Evolutionary conservation across 23 tunicate genomes (phyloP), one percentile per base, ranked within the genome.

Genomic region (Trididemnum nubilum): DNA sequence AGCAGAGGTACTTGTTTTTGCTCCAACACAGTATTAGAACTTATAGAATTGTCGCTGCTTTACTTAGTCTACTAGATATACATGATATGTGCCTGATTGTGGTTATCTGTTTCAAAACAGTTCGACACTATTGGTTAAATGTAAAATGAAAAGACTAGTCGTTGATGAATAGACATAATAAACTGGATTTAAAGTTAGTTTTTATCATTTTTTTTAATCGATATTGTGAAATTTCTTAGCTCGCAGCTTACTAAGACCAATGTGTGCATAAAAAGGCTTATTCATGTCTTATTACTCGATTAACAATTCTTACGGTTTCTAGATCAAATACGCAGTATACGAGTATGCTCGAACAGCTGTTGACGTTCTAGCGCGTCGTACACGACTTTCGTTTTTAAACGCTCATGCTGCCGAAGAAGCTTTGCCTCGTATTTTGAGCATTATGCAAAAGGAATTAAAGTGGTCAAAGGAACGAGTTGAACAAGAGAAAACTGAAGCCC

Each of bases 321-420:
- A 91, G 97, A 82, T 92, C 33, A 88, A 82, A 44, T 88, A 93
- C 61, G 93, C 89, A 27, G 39, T 84, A 2, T 66, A 93, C 65
- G 98, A 93, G 51, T 93, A 93, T 59, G 98, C 98, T 1, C 81
- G 93, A 75, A 93, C 90, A 0, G 98, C 86, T 22, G 93, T 84
- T 22, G 98, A 93, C 65, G 89, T 93, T 2, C 87, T 93, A 9
- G 89, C 88, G 21, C 87, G 90, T 40, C 71, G 98, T 25, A 93
- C 98, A 0, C 36, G 98, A 31, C 63, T 93, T 21, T 87, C 98
- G 1, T 93, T 87, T 80, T 81, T 93, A 33, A 87, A 84, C 76
- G 87, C 81, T 0, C 86, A 93, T 39, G 98, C 98, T n/a, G 98
- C 98, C 15, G 93, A 93, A 60, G 95, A 93, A 84, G 93, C 93